Evolutionary conservation across 2,797 vertebrate genomes (phyloP), one percentile per base, ranked within the genome.

Genomic region (Catharus ustulatus): DNA sequence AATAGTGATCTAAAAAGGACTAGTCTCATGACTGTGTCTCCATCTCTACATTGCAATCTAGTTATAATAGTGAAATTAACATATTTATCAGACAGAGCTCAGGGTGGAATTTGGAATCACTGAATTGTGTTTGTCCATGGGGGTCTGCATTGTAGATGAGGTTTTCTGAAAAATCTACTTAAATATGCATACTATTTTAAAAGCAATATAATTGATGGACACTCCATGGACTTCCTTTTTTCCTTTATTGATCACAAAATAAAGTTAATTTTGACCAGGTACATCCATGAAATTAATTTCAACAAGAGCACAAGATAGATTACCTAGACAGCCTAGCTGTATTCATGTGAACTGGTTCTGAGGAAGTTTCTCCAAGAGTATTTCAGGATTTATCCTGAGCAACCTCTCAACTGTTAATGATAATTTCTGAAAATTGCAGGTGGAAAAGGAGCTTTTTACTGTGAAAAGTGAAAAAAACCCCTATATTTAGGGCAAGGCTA

Each of bases 191-290:
- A 29, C 16, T 38, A n/a, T 85, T 84, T 93, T 48, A 62, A 90
- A 80, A 78, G 29, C 9, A 32, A 27, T 66, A 40, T 19, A 24
- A 40, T 22, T 71, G 76, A 63, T 40, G 77, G 59, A 54, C 24
- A 85, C 91, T 87, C 83, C 73, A 81, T n/a, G 22, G 93, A 85
- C 61, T 85, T 93, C 57, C n/a, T 74, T 84, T 92, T 80, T 49
- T 46, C 19, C 42, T 38, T 71, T 52, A 63, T 42, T 63, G 68
- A 63, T 79, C 19, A 68, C 20, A 57, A 68, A 88, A 74, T 15
- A 17, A 74, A 38, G 11, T 54, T 62, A n/a, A 32, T 93, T 93
- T 90, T 79, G 20, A 63, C 61, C 12, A 79, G 45, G 11, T 73
- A n/a, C 15, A 57, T 81, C 80, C 12, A 46, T 61, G 12, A 34